Base-by-base conservation (phyloP, 2,888 invertebrate genomes). In the Dorcus parallelipipedus region DNA sequence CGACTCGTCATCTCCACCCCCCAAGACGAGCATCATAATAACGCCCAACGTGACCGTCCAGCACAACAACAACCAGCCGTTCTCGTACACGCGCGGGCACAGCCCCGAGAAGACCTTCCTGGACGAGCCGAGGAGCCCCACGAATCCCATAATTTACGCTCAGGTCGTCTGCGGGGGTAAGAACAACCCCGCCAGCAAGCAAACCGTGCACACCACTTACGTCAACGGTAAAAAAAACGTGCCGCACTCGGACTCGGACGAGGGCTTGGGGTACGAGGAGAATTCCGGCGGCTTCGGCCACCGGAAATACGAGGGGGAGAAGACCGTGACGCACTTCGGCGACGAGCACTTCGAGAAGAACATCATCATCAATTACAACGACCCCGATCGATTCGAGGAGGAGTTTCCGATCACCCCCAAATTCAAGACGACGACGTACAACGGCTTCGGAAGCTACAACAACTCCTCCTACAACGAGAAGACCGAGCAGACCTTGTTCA, bases 231-330 rank as follows among this genome's bases (percentile, higher is more conserved):
- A 79, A 60, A 78, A 79, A n/a, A 80, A 81, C 54, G 73, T 81
- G 0, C 83, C 84, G 56, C 81, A 85, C 56, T 90, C 90, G 9
- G 91, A 91, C 72, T 91, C 90, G 72, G 91, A 90, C 65, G 91
- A 91, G 75, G 90, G 90, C 0, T 76, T 90, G n/a, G 90, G 90
- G 1, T 85, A 87, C 56, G 90, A 91, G 71, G 85, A 85, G 62
- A 74, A 72, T 61, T 79, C 80, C 53, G 78, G 81, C 54, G 73
- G 72, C 51, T 78, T 81, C 54, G 73, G 72, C 51, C 64, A 61
- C 52, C 59, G 71, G 26, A 72, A 72, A 61, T 71, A 71, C 51
- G 65, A 64, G 38, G 56, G 64, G 8, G 67, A 71, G 39, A 74
- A 73, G 59, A 65, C 67, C 6, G 62, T 71, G 14, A 74, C 75